phyloP scores from a whole-genome alignment of 2,888 invertebrate species.

The Bembecia ichneumoniformis region DNA sequence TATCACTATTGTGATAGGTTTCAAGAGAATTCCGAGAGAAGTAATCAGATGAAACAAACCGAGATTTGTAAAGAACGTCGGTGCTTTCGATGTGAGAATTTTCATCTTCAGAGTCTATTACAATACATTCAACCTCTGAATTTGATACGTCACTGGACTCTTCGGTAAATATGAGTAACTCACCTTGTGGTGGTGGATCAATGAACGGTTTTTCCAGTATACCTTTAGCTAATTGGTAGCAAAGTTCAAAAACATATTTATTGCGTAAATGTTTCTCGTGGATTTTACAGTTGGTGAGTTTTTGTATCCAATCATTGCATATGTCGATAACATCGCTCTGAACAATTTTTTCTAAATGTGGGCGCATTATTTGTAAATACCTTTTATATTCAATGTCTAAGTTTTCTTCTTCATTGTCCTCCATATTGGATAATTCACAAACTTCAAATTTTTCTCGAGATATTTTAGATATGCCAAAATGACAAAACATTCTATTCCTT shows the following conservation, averaged over 20 bases:
- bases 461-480: background rate
- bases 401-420: conserved; percentile 27
- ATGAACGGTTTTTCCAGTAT: conserved; percentile 43
- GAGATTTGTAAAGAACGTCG: background rate
- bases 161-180: conserved; percentile 28
- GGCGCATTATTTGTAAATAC: conserved; percentile 48
- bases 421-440: conserved; percentile 23
- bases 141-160: conserved; percentile 34
- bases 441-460: background rate
- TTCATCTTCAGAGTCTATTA: conserved; percentile 28
- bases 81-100: conserved; percentile 6
- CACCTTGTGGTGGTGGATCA: conserved; percentile 27
- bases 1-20: background rate
- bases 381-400: conserved; percentile 51
- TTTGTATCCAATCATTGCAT: conserved; percentile 56
- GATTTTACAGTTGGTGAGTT: conserved; percentile 34
- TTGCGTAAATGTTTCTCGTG: conserved; percentile 45
- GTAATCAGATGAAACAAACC: background rate
- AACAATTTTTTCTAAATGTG: conserved; percentile 39
- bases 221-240: conserved; percentile 52
- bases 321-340: conserved; percentile 37
- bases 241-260: conserved; percentile 48
- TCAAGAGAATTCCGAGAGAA: background rate
- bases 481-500: background rate
- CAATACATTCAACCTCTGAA: conserved; percentile 37